Base-by-base conservation (phyloP, 2,113 vertebrate genomes). In the Tauraco erythrolophus region DNA sequence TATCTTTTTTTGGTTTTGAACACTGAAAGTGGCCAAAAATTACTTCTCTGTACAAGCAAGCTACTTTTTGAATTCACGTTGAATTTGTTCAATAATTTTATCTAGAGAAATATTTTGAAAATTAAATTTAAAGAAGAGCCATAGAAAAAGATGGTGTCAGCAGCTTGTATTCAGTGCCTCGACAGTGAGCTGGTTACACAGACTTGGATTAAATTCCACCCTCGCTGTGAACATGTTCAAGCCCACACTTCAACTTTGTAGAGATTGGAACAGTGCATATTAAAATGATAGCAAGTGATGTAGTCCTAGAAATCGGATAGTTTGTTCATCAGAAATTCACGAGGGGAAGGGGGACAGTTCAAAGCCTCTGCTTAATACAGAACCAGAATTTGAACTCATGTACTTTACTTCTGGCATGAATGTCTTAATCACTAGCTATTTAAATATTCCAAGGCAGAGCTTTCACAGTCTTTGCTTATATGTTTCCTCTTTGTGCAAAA, bases 401-500 rank as follows among this genome's bases (percentile, higher is more conserved):
- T 28, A 31, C 41, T 85, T 78, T 23, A 62, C 8, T 61, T 69
- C 43, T 78, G 71, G 10, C 41, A 69, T 45, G 8, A 68, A 43
- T 64, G 8, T 75, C 51, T 92, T 70, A 80, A 87, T 84, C 27
- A 57, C 31, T 69, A 53, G 4, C 53, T 83, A n/a, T 88, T 71
- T 92, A 54, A n/a, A 43, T 56, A 87, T 78, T 95, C 76, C 51
- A 64, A 91, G 39, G 39, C 46, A 81, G 24, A 96, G 30, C 21
- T 81, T 81, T 92, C 86, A 64, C 28, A 94, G 68, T 46, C 60
- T 53, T 45, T 81, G 43, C 51, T 84, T 84, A 19, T 22, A 70
- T 0, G 0, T 66, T 91, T 89, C 46, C 17, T 87, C 33, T 84
- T 69, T 64, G 23, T 81, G 58, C 23, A 87, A 89, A 86, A 92